Conservation (phyloP, 2,888 invertebrate genomes). For the Disparrhopalites patrizii region DNA sequence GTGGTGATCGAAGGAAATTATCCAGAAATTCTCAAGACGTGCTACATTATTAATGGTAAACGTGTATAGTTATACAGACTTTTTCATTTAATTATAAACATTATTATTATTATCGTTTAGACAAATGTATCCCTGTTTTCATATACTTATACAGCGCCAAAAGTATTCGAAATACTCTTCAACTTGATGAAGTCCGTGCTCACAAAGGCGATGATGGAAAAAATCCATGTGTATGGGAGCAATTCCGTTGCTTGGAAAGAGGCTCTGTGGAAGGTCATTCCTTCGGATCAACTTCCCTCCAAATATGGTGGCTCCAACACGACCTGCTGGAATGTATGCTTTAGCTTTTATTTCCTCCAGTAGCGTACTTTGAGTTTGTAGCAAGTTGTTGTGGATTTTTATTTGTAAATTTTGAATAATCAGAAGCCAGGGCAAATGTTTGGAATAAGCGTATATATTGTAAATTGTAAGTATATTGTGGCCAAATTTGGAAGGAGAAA, state of each 20-base stretch:
- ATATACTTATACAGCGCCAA: constrained; percentile 7
- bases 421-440: no score
- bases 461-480: no score
- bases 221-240: constrained; percentile 7
- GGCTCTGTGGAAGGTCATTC: background rate
- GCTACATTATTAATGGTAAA: constrained; percentile 12
- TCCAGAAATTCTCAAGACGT: constrained; percentile 15
- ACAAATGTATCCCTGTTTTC: no score
- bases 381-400: no score
- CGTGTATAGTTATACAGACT: no score
- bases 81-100: no score
- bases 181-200: constrained; percentile 17
- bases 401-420: no score
- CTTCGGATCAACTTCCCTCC: constrained; percentile 15
- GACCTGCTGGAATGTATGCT: constrained; percentile 1
- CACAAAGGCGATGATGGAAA: constrained; percentile 8
- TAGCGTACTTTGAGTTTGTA: no score
- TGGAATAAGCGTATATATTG: no score
- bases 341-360: no score
- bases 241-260: constrained; percentile 16
- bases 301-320: constrained; percentile 23
- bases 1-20: constrained; percentile 1
- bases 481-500: no score
- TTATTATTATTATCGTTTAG: no score
- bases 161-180: constrained; percentile 14